Percentiles rank a stretch among this genome's conserved stretches.
These are phyloP conservation scores for Phlogophora meticulosa DNA, from an alignment of 2,888 invertebrate species.

Conservation along the genomic window DNA sequence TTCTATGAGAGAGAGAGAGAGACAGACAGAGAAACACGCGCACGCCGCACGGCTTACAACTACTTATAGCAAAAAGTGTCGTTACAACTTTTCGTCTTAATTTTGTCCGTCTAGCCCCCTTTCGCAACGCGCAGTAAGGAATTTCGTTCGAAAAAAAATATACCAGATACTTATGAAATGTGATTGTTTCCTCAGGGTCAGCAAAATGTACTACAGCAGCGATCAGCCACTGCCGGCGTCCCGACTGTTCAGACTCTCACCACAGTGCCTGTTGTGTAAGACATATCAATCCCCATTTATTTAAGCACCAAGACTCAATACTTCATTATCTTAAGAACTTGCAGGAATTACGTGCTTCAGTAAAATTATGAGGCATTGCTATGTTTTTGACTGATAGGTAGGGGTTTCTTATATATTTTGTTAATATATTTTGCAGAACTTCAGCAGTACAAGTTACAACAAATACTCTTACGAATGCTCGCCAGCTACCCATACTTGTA, in stretches of 20 bases:
- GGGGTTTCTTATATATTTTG: conserved; percentile 3
- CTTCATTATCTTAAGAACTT: not conserved
- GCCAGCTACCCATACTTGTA: conserved; percentile 94
- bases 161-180: not conserved
- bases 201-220: conserved; percentile 83
- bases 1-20: no score
- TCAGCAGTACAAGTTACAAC: conserved; percentile 84
- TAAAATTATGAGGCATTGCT: no score
- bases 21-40: no score
- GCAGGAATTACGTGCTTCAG: no score
- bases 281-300: conserved; percentile 40
- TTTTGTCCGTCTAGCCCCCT: no score
- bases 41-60: no score
- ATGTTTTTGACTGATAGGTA: not conserved
- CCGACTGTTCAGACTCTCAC: conserved; percentile 82
- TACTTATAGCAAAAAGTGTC: no score
- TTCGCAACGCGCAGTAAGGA: no score
- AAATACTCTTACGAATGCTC: conserved; percentile 85
- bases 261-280: conserved; percentile 85
- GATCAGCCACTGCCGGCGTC: conserved; percentile 77
- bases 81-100: no score
- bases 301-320: not conserved
- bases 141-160: no score
- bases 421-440: conserved; percentile 76
- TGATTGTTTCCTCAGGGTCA: conserved; percentile 77